Conservation (phyloP, 2,113 vertebrate species). For the Urocynchramus pylzowi region DNA sequence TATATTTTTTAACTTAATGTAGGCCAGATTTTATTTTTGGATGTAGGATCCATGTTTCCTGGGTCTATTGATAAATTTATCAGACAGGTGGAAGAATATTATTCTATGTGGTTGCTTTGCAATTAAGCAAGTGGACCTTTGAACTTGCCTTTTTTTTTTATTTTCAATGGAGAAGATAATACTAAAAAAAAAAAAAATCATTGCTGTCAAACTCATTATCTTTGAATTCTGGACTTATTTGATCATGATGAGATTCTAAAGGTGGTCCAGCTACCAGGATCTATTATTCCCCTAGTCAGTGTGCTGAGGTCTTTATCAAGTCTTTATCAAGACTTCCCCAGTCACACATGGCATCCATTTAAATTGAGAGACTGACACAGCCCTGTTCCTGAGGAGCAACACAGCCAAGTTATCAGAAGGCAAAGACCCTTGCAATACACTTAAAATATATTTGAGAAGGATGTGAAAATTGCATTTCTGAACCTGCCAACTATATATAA, state of each 20-base stretch:
- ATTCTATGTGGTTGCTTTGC: background rate
- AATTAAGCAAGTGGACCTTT: background rate
- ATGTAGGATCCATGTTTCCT: background rate
- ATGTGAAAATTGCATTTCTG: background rate
- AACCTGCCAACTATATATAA: background rate
- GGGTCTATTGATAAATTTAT: background rate
- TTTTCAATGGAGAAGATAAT: background rate
- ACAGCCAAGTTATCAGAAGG: background rate
- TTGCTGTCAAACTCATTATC: background rate
- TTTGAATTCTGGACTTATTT: background rate
- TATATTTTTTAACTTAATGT: background rate
- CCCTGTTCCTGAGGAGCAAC: background rate
- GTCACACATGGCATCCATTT: background rate
- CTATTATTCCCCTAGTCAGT: background rate
- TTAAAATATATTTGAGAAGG: background rate
- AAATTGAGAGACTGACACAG: background rate
- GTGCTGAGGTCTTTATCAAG: background rate
- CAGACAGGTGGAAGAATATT: background rate
- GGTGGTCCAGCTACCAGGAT: background rate
- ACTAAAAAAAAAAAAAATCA: background rate
- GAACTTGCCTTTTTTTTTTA: background rate
- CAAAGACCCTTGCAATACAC: background rate
- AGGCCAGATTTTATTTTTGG: background rate
- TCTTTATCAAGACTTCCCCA: background rate
- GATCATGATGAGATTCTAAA: background rate